Evolutionary conservation across 23 tunicate species (phyloP).

Genomic region (Diplosoma virens): DNA sequence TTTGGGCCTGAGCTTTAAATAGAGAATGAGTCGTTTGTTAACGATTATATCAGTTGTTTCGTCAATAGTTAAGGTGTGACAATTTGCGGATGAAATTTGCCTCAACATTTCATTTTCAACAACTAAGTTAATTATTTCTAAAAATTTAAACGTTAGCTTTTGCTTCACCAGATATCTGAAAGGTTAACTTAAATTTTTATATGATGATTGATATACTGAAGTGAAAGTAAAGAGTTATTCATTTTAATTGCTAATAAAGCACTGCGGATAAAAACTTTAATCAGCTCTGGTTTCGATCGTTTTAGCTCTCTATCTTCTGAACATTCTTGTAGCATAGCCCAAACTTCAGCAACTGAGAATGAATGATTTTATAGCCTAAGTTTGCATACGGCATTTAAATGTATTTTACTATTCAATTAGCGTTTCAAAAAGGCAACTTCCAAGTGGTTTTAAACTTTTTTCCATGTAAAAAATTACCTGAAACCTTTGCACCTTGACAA

Average conservation of each 20-base stretch:
- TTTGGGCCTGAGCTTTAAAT: not conserved
- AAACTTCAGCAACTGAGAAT: not conserved
- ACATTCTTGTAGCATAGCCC: not conserved
- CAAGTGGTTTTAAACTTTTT: no score
- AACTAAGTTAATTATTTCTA: not conserved
- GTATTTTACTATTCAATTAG: not conserved
- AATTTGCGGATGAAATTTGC: not conserved
- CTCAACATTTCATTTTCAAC: not conserved
- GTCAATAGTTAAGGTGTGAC: not conserved
- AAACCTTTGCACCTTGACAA: not conserved
- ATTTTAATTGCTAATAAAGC: not conserved
- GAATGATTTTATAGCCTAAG: not conserved
- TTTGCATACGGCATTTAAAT: not conserved
- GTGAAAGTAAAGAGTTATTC: not conserved
- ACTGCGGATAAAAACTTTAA: not conserved
- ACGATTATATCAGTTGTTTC: not conserved
- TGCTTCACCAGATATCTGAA: not conserved
- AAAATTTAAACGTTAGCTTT: not conserved
- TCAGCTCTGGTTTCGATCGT: not conserved
- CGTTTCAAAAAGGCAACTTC: not conserved
- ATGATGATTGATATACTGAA: not conserved
- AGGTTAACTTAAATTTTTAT: not conserved
- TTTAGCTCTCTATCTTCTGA: not conserved
- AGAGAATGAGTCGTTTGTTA: not conserved
- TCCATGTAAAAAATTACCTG: not conserved